Base-by-base conservation (phyloP, 2,797 vertebrate genomes). In the Notamacropus eugenii region DNA sequence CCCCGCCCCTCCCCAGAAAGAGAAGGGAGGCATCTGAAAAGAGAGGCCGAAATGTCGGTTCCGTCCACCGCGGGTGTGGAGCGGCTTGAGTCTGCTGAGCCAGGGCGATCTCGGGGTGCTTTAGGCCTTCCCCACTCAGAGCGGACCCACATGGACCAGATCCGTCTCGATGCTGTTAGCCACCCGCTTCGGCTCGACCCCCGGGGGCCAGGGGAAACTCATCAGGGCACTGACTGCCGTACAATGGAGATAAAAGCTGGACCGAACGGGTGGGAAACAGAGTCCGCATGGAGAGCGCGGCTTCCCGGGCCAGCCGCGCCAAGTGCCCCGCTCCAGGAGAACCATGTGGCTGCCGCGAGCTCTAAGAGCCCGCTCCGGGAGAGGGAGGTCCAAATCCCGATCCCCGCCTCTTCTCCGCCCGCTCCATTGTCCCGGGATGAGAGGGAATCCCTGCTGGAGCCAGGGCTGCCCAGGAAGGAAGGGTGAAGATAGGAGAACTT, bases 161-260 rank as follows among this genome's bases (percentile, higher is more conserved):
- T 82, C 67, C 19, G n/a, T n/a, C 40, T 82, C 52, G 5, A 52
- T 52, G 52, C 52, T 9, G 52, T 52, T 52, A 52, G 52, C 40
- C 74, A 50, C 40, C 22, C 8, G 74, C 74, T 87, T 87, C 27
- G 46, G 40, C 74, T 28, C 74, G 40, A 87, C 8, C n/a, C 6
- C n/a, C 46, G 22, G n/a, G 67, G 19, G 67, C n/a, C n/a, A 40
- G 0, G 8, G 9, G n/a, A 46, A 40, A 46, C 40, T 87, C 22
- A 87, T 87, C 46, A 87, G 40, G 74, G 27, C 74, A 50, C 40
- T 50, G 74, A 50, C 40, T 50, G 74, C 40, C 22, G 4, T 50
- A 40, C 40, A 50, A 8, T 27, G 40, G 50, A 87, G 40, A 92
- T 95, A 96, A 82, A 96, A 97, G 87, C 95, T 97, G 92, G 50